A percentile compares a stretch with the other conserved stretches of the same genome.
Evolutionary conservation across 2,797 vertebrate genomes (phyloP).

Genomic region (Tangara arthus): DNA sequence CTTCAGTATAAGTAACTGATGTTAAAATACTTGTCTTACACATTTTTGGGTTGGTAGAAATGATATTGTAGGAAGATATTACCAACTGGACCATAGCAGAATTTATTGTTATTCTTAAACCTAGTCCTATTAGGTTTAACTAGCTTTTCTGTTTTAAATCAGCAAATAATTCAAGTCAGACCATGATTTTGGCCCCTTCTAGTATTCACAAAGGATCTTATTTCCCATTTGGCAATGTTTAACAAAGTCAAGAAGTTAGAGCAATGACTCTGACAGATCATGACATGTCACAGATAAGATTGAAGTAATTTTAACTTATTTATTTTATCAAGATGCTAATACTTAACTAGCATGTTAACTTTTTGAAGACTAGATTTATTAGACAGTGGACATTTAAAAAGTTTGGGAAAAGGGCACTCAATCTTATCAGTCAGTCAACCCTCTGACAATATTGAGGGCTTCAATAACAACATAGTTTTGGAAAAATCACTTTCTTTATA

Average conservation of each 20-base stretch:
- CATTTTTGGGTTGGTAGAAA: not conserved
- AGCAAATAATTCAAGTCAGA: not conserved
- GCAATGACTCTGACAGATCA: not conserved
- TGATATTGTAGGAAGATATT: not conserved
- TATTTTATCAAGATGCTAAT: not conserved
- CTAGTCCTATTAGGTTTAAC: not conserved
- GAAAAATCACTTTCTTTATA: not conserved
- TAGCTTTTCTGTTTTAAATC: not conserved
- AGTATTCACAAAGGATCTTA: not conserved
- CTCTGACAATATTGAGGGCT: not conserved
- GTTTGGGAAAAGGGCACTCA: not conserved
- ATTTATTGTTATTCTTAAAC: not conserved
- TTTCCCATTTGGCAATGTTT: not conserved
- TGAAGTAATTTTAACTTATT: not conserved
- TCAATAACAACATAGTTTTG: not conserved
- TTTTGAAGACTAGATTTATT: not conserved
- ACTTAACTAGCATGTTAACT: not conserved
- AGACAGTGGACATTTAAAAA: not conserved
- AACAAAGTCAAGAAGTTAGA: not conserved
- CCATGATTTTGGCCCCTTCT: not conserved
- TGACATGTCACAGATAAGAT: not conserved
- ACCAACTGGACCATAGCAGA: not conserved
- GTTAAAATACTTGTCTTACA: not conserved
- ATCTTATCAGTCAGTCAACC: accelerated
- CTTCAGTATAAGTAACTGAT: not conserved